Base-by-base conservation (phyloP, 1,140 invertebrate genomes). In the Phymastichus coffea region DNA sequence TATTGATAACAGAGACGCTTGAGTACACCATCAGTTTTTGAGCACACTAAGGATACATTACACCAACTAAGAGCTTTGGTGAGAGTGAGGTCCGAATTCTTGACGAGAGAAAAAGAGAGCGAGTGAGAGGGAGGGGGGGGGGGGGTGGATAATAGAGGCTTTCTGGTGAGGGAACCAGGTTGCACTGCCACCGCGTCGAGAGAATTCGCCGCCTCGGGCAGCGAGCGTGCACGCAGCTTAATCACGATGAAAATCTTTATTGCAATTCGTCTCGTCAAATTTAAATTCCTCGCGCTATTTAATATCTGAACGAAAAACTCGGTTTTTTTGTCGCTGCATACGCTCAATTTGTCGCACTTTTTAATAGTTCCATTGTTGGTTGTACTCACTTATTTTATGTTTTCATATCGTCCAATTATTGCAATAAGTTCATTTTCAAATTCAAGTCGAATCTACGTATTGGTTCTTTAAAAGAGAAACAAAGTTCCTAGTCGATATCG, bases 201-300 rank as follows among this genome's bases (percentile, higher is more conserved):
- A 56, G 28, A 56, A 56, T 37, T 56, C 9, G 53, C n/a, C n/a
- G n/a, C 53, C 53, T 56, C n/a, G 22, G 33, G 53, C 28, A 28
- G 23, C 20, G 43, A 14, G 7, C 40, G 28, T n/a, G n/a, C n/a
- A n/a, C n/a, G n/a, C n/a, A n/a, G n/a, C 15, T 47, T 57, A 57
- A 57, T 57, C 54, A 44, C 17, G 30, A 57, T 48, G 26, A 28
- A 48, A 48, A 57, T 57, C 54, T 57, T n/a, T n/a, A n/a, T n/a
- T 57, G 44, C 15, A 57, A 47, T 30, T 26, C 54, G 54, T 37
- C 54, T 57, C 43, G 54, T 43, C 47, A 57, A 57, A 57, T 47
- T 57, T 47, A 57, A 57, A 57, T 57, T 57, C 54, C 35, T 57
- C 26, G 44, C n/a, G n/a, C 17, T 57, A 48, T 47, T 57, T 57